A percentile compares a stretch with the other conserved stretches of the same genome.
These are phyloP conservation scores for Melanchra persicariae DNA, from an alignment of 2,888 invertebrate genomes.

Conservation along the genomic window DNA sequence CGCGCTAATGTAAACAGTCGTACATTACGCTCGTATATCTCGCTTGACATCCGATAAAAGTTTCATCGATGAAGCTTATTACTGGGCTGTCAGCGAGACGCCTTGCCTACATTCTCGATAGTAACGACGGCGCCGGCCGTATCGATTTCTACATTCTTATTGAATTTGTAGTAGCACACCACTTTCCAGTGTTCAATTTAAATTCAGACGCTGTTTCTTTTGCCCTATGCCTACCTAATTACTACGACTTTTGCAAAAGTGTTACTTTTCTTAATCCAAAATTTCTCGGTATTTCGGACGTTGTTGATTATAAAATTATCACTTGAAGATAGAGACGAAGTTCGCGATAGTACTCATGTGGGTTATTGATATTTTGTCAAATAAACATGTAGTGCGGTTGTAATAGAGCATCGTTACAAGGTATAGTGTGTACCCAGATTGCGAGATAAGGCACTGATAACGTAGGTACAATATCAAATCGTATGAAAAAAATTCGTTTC, in stretches of 20 bases:
- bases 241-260: background rate
- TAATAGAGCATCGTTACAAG: conserved; percentile 83
- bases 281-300: conserved; percentile 22
- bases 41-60: conserved; percentile 58
- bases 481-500: conserved; percentile 70
- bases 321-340: conserved; percentile 55
- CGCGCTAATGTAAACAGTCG: conserved; percentile 53
- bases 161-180: conserved; percentile 44
- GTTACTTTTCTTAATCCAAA: conserved; percentile 23
- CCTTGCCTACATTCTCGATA: conserved; percentile 49
- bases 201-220: conserved; percentile 14
- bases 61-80: conserved; percentile 60
- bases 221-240: conserved; percentile 8
- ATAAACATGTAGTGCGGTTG: conserved; percentile 77
- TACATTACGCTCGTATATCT: conserved; percentile 53
- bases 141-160: conserved; percentile 58
- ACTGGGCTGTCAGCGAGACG: conserved; percentile 47
- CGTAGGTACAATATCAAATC: conserved; percentile 71
- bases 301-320: conserved; percentile 63
- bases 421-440: conserved; percentile 84
- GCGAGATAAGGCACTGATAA: conserved; percentile 81
- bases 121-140: conserved; percentile 50
- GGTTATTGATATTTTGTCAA: conserved; percentile 69
- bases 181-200: conserved; percentile 25
- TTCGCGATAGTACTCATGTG: conserved; percentile 60